Evolutionary conservation across 1,140 invertebrate genomes (phyloP), one percentile per base, ranked within the genome.

Genomic region (Ephestia elutella): DNA sequence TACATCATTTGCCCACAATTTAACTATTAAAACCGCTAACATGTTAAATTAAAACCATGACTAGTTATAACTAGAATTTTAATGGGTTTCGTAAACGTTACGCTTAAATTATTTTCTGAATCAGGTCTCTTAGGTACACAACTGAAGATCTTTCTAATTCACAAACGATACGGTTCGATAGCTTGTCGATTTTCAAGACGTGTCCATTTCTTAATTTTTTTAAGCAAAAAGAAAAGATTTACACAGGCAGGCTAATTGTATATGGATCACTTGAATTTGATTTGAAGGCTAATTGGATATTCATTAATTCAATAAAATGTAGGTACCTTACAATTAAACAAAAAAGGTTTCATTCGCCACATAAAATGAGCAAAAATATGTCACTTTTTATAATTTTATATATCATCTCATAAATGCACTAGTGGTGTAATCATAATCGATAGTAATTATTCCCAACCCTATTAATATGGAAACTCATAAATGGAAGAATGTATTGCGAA

Each of bases 21-120:
- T 62, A 69, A 71, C 65, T 67, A 44, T 44, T 44, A 44, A 44
- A 66, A 70, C 66, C 65, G 68, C 70, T 74, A 73, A 74, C 67
- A 67, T 73, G 69, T 65, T 66, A 80, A 73, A 80, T 82, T 82
- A 79, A 78, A 82, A 70, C 70, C 71, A 73, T 71, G 70, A 70
- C 65, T 69, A 67, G 71, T 78, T 75, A 71, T 73, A 68, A 71
- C 70, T 74, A 71, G 71, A 71, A 78, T 74, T 75, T 71, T 65
- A 68, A 69, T 63, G 54, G 60, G 50, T 54, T 35, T 44, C 5
- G 13, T 44, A 44, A 44, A 13, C 32, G 32, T 11, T 35, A 35
- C 32, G 13, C 13, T 35, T 35, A 35, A 35, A 5, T 35, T 35
- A 10, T 35, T 35, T 4, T 35, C 32, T 35, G 32, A 35, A 9